Evolutionary conservation across 2,113 vertebrate genomes (phyloP).

Genomic region (Megaceryle maxima): DNA sequence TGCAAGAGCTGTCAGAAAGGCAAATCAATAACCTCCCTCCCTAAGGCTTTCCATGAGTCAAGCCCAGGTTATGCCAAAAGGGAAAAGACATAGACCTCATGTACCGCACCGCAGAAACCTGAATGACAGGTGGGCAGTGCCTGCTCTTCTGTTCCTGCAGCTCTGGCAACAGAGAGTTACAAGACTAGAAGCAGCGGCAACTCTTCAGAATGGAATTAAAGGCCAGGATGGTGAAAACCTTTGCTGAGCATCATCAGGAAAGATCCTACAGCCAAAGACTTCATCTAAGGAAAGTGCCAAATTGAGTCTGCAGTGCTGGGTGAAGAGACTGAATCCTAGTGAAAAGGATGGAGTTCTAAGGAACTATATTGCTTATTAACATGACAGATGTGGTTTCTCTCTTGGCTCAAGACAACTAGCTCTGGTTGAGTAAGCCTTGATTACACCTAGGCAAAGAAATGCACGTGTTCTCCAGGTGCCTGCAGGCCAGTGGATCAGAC

Average conservation of each 20-base stretch:
- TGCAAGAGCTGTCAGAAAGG: fast-evolving
- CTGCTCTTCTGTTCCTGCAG: background rate
- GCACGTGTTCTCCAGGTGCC: background rate
- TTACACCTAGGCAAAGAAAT: background rate
- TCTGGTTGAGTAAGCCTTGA: background rate
- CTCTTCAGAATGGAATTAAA: background rate
- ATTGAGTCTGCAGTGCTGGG: background rate
- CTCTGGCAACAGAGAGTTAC: background rate
- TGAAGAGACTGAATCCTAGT: background rate
- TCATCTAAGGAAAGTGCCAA: background rate
- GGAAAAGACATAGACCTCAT: background rate
- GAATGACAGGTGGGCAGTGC: background rate
- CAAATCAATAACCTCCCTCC: background rate
- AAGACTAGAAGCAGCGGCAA: background rate
- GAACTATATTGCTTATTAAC: background rate
- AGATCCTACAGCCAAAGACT: background rate
- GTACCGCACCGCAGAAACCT: background rate
- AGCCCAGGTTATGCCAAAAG: background rate
- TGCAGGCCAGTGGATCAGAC: background rate
- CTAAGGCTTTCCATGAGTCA: background rate
- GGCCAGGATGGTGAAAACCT: background rate
- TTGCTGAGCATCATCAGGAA: background rate
- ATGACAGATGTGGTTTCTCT: background rate
- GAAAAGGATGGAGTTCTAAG: background rate
- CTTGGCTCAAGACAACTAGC: background rate